Conservation (phyloP, 2,113 vertebrate species). For the Montifringilla adamsi region DNA sequence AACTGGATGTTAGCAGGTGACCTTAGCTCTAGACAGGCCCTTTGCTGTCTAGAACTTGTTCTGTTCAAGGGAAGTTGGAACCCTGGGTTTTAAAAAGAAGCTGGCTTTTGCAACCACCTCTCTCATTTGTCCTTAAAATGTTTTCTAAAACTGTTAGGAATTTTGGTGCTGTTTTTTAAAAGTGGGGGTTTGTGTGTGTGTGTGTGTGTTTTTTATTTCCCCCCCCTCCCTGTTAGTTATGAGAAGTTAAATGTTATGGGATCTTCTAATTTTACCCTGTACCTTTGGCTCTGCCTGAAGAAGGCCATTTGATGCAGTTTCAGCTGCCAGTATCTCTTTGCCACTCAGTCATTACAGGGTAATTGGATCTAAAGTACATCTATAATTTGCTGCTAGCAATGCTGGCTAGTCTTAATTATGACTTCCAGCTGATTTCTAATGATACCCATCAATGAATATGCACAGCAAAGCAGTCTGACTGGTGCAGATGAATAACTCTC, state of each 20-base stretch:
- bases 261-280: background rate
- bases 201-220: background rate
- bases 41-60: background rate
- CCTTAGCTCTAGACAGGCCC: background rate
- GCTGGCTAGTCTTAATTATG: constrained; percentile 25
- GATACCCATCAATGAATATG: background rate
- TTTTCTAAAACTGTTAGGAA: background rate
- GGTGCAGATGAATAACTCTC: background rate
- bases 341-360: background rate
- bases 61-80: background rate
- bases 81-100: background rate
- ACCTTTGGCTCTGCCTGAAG: background rate
- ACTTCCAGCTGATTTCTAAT: constrained; percentile 17
- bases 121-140: background rate
- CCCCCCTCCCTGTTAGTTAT: background rate
- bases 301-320: background rate
- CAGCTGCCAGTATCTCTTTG: background rate
- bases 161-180: background rate
- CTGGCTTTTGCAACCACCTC: background rate
- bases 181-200: background rate
- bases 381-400: background rate
- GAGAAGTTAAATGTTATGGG: background rate
- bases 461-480: background rate
- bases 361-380: background rate
- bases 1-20: background rate